Evolutionary conservation across 2,113 vertebrate species (phyloP).

Genomic region (Burhinus oedicnemus): DNA sequence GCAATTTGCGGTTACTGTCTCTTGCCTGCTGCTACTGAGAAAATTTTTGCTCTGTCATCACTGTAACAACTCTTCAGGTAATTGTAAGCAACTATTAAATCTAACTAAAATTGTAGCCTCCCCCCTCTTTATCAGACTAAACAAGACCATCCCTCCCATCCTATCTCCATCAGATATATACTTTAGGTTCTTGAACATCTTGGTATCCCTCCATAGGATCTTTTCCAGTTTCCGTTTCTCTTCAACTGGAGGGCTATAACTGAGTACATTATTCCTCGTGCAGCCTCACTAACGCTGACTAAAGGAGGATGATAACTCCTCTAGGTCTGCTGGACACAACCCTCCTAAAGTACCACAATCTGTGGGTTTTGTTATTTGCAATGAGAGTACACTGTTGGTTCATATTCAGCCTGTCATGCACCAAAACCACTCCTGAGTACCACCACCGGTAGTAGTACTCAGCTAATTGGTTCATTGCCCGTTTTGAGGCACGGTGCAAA

Average conservation of each 20-base stretch:
- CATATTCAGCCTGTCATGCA: neutral
- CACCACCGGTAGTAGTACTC: neutral
- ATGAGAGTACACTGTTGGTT: neutral
- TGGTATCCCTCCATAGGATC: rapidly evolving
- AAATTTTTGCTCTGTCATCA: neutral
- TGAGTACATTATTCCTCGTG: neutral
- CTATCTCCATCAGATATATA: neutral
- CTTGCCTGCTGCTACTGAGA: neutral
- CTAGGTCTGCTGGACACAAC: neutral
- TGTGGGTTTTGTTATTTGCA: neutral
- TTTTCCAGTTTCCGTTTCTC: neutral
- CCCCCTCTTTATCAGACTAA: neutral
- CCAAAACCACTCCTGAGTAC: neutral
- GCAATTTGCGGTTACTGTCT: neutral
- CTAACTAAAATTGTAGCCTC: neutral
- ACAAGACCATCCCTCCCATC: neutral
- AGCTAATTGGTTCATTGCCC: neutral
- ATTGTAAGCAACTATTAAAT: neutral
- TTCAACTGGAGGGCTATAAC: neutral
- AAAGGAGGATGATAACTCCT: neutral
- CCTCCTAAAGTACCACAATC: rapidly evolving
- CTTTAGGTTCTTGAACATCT: neutral
- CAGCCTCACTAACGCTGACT: neutral
- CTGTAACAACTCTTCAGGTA: neutral
- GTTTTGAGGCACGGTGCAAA: neutral